Percentiles rank a stretch among this genome's conserved stretches.
These are phyloP conservation scores for Sinocyclocheilus grahami DNA, from an alignment of 2,113 vertebrate genomes.

Conservation along the genomic window DNA sequence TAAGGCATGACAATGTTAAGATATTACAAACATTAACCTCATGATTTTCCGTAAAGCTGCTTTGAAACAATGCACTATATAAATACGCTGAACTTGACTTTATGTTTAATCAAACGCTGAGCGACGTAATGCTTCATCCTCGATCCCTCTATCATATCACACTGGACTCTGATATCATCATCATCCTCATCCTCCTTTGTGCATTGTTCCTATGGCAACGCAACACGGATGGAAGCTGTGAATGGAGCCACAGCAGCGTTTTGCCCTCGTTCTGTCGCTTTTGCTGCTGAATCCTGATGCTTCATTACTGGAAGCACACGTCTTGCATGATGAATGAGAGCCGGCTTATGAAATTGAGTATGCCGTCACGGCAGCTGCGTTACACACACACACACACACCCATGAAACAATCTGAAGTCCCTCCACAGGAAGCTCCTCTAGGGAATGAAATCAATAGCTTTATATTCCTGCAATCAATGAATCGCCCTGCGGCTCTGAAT, in stretches of 20 bases:
- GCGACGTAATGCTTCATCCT: neutral
- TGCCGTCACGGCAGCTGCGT: neutral
- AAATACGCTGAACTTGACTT: neutral
- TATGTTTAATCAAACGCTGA: neutral
- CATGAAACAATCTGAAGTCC: neutral
- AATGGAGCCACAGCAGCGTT: neutral
- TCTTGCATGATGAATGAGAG: constrained; percentile 13
- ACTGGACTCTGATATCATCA: constrained; percentile 11
- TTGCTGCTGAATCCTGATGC: neutral
- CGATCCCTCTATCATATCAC: neutral
- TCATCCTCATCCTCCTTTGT: constrained; percentile 29
- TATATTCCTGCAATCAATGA: constrained; percentile 10
- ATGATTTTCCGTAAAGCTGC: neutral
- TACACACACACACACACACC: neutral
- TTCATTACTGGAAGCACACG: constrained; percentile 13
- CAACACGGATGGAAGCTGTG: neutral
- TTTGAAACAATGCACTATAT: neutral
- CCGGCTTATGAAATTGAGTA: neutral
- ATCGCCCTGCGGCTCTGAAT: neutral
- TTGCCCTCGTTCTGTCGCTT: constrained; percentile 11
- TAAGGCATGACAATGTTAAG: too few relatives aligned
- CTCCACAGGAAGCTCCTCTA: constrained; percentile 10
- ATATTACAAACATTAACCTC: neutral
- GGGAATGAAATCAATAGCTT: constrained; percentile 8
- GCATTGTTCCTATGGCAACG: constrained; percentile 53